Evolutionary conservation across 2,888 invertebrate species (phyloP).

Genomic region (Aethes cnicana): DNA sequence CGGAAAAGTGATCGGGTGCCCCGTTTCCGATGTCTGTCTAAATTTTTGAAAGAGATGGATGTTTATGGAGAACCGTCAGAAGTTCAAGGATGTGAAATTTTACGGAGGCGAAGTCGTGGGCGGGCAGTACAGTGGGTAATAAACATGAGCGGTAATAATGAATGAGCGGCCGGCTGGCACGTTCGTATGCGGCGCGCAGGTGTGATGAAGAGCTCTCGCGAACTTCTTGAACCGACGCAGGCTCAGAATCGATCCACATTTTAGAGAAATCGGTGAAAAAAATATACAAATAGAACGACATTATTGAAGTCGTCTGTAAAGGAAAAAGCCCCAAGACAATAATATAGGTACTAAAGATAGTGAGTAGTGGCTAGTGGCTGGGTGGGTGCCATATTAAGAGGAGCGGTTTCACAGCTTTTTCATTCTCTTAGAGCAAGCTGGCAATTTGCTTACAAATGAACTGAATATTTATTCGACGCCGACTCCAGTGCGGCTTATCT

Average conservation of each 20-base stretch:
- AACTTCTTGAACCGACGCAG: no score
- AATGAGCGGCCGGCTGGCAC: conserved; percentile 24
- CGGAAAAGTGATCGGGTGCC: background rate
- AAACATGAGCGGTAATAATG: conserved; percentile 27
- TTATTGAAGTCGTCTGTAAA: no score
- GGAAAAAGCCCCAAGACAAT: no score
- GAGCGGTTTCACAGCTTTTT: background rate
- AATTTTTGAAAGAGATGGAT: background rate
- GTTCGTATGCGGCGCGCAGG: conserved; percentile 26
- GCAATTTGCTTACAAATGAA: conserved; percentile 16
- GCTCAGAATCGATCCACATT: no score
- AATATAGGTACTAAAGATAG: no score
- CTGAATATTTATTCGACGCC: conserved; percentile 8
- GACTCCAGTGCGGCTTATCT: background rate
- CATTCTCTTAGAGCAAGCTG: conserved; percentile 5
- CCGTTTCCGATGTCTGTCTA: background rate
- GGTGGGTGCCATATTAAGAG: no score
- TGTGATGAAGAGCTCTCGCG: no score
- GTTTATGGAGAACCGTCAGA: background rate
- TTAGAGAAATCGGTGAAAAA: no score
- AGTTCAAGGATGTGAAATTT: conserved; percentile 2
- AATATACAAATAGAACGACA: no score
- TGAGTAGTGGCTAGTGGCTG: no score
- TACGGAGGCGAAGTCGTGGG: conserved; percentile 19
- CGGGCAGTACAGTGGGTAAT: conserved; percentile 25